Percentiles rank a stretch among this genome's conserved stretches.
phyloP scores from a whole-genome alignment of 2,797 vertebrate genomes.

The Knipowitschia caucasica region DNA sequence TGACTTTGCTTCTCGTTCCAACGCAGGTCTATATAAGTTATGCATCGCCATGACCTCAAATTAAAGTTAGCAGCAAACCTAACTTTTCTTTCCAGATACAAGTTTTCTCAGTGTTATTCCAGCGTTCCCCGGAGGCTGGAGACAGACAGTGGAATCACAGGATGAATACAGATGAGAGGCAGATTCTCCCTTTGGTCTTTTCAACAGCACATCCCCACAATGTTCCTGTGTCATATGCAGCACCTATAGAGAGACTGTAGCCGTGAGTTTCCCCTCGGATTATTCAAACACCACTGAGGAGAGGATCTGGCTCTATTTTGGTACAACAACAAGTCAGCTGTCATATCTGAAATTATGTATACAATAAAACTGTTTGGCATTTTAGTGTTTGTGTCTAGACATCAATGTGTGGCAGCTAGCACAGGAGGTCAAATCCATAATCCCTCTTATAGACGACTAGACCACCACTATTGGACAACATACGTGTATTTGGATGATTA shows the following conservation, averaged over 20 bases:
- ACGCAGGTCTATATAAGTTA: neutral
- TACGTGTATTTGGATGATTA: too few relatives aligned
- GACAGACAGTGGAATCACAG: conserved; percentile 12
- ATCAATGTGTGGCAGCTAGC: too few relatives aligned
- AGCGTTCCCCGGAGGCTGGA: conserved; percentile 1
- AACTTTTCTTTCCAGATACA: neutral
- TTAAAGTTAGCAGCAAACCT: conserved; percentile 1
- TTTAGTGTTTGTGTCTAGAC: too few relatives aligned
- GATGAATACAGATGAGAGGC: conserved; percentile 8
- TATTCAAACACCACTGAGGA: neutral
- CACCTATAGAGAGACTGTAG: neutral
- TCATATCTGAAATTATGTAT: too few relatives aligned
- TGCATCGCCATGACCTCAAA: neutral
- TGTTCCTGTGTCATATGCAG: neutral
- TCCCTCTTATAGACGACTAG: too few relatives aligned
- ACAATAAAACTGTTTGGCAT: too few relatives aligned
- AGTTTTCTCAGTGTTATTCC: conserved; percentile 11
- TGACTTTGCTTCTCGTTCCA: too few relatives aligned
- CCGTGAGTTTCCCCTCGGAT: too few relatives aligned
- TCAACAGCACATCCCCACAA: conserved; percentile 1
- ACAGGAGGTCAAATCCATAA: too few relatives aligned
- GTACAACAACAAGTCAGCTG: too few relatives aligned
- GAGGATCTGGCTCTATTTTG: too few relatives aligned
- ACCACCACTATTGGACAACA: too few relatives aligned
- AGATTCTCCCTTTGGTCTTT: neutral